phyloP scores from a whole-genome alignment of 2,113 vertebrate genomes.

The Odobenus rosmarus region DNA sequence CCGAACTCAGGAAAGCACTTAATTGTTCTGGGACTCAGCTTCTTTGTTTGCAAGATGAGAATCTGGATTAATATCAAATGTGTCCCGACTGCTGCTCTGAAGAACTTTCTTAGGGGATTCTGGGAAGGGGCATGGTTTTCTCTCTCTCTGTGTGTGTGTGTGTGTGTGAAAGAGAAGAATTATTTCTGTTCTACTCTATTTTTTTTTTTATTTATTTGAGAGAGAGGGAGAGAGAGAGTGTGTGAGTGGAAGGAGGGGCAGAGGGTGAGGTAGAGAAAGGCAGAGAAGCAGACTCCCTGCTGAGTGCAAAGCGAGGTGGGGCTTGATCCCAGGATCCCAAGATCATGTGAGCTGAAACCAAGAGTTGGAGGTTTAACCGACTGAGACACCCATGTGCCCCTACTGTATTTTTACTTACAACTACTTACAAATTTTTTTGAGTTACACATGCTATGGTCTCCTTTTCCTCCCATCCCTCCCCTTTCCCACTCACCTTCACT shows the following conservation, averaged over 20 bases:
- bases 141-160: not conserved
- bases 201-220: not conserved
- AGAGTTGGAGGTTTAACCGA: not conserved
- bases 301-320: not conserved
- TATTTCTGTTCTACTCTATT: not conserved
- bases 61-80: slow-evolving; percentile 54
- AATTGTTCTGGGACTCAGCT: not conserved
- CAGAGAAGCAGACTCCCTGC: not conserved
- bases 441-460: not conserved
- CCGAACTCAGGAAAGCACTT: not conserved
- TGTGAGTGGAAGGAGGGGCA: not conserved
- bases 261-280: not conserved
- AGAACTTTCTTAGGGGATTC: slow-evolving; percentile 27
- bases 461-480: not conserved
- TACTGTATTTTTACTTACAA: not conserved
- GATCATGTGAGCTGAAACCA: not conserved
- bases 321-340: not conserved
- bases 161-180: not conserved
- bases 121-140: not conserved
- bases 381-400: not conserved
- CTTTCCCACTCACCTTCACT: not conserved
- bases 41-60: slow-evolving; percentile 21
- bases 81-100: not conserved
- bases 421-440: not conserved
- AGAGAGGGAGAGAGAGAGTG: not conserved